Base-by-base conservation (phyloP, 2,113 vertebrate species). In the Sitta europaea region DNA sequence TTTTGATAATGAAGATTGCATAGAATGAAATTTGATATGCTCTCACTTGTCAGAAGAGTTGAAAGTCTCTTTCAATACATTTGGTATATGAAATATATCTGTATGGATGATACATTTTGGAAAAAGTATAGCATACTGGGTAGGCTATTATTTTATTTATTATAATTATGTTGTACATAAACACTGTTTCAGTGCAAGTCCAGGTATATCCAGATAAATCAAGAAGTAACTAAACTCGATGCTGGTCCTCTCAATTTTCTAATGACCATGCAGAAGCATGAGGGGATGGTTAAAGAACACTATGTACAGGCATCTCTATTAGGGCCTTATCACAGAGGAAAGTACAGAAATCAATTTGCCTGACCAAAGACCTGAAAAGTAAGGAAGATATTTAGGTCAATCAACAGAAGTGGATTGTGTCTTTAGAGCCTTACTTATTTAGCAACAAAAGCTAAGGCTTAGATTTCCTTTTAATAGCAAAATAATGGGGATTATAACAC, bases 331-430 rank as follows among this genome's bases (percentile, higher is more conserved):
- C 78, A 73, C 55, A 94, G 77, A 96, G 48, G 36, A 92, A 85
- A 86, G 80, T 61, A 96, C 53, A 86, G 80, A 95, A 97, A 97
- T 96, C 82, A 97, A 97, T 96, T 97, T 88, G 68, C 29, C 81
- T 95, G 88, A 93, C 78, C 73, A 83, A 96, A 96, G 59, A 92
- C 47, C 84, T 71, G 65, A 77, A 89, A 93, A 95, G 35, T 68
- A 55, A 92, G 88, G 59, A 96, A 61, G 68, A 57, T 91, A 86
- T 95, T 90, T 95, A 91, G 87, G 73, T 97, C 94, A 96, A 48
- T 90, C 92, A 88, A 36, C 59, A 68, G 61, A 89, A 95, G 31
- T 48, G n/a, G 92, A 89, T 85, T 80, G 50, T 1, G 6, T 65
- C 31, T 65, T 94, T 83, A 70, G 61, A 65, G 48, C 20, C 35